Percentiles rank a stretch among this genome's conserved stretches.
Conservation (phyloP, 2,888 invertebrate genomes). For the Mythimna lalbum region DNA sequence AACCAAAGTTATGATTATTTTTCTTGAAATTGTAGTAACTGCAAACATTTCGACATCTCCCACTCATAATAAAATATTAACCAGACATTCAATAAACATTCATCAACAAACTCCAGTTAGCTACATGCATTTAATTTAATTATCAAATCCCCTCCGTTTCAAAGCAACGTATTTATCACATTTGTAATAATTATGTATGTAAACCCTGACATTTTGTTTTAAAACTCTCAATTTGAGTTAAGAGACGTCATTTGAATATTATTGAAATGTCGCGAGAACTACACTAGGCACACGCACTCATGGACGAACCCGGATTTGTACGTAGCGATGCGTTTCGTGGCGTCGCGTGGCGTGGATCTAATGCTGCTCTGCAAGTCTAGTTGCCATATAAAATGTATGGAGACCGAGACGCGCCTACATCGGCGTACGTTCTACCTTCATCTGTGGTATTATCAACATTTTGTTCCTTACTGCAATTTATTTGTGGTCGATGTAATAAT, state of each 20-base stretch:
- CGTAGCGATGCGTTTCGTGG: no score
- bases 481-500: no score
- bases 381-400: no score
- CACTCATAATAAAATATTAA: no score
- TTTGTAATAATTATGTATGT: not conserved
- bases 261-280: not conserved
- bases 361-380: no score
- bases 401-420: no score
- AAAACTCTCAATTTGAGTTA: not conserved
- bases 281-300: no score
- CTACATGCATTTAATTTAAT: conserved; percentile 31
- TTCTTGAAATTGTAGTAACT: not conserved
- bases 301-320: no score
- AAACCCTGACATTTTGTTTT: not conserved
- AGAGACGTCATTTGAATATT: not conserved
- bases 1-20: no score
- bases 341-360: no score
- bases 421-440: not conserved
- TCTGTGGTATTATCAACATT: not conserved
- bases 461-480: no score
- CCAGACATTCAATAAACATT: not conserved
- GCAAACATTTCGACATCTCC: no score
- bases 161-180: conserved; percentile 26
- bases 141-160: conserved; percentile 8
- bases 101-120: conserved; percentile 13